Evolutionary conservation across 2,888 invertebrate species (phyloP).

Genomic region (Leucozona laternaria): DNA sequence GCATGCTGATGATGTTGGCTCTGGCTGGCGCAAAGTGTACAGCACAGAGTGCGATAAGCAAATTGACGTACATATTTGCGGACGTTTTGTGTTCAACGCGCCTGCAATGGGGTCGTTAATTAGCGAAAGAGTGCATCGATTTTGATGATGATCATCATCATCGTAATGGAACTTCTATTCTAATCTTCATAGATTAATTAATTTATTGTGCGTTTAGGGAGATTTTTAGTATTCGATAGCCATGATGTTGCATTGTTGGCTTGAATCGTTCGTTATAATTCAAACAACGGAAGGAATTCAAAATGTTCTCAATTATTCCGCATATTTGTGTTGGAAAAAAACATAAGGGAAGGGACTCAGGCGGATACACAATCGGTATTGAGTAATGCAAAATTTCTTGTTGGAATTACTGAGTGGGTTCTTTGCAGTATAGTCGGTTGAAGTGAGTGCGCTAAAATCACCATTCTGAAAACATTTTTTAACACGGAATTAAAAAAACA

Average conservation of each 20-base stretch:
- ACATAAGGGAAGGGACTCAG: too few species aligned
- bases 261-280: too few species aligned
- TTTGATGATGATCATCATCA: conserved; percentile 6
- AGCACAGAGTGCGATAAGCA: conserved; percentile 56
- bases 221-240: not conserved
- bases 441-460: too few species aligned
- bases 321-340: too few species aligned
- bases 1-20: conserved; percentile 35
- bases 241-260: not conserved
- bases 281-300: not conserved
- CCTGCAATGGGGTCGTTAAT: conserved; percentile 46
- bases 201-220: not conserved
- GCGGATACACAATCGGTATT: too few species aligned
- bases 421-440: too few species aligned
- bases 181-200: not conserved
- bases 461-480: too few species aligned
- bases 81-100: conserved; percentile 37
- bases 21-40: conserved; percentile 45
- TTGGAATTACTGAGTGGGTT: too few species aligned
- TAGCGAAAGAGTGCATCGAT: conserved; percentile 53
- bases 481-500: too few species aligned
- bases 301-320: not conserved
- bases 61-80: conserved; percentile 54
- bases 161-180: not conserved
- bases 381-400: too few species aligned